Conservation (phyloP, 1,140 invertebrate genomes). For the Aphaenogaster rudis region DNA sequence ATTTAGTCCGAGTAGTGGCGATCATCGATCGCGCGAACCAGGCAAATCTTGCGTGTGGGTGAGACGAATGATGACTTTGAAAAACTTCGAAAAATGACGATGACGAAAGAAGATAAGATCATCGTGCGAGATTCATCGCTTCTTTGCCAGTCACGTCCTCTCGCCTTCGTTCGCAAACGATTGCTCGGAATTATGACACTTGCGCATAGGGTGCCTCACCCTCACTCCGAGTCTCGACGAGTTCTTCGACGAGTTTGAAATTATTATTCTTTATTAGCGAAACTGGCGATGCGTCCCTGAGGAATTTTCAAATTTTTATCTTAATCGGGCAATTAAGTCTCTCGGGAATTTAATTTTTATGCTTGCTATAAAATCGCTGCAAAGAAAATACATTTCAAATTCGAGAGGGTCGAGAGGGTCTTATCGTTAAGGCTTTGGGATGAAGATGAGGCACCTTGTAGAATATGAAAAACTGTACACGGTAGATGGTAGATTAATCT, state of each 20-base stretch:
- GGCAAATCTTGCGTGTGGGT: conserved; percentile 36
- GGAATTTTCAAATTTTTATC: not conserved
- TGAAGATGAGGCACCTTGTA: conserved; percentile 13
- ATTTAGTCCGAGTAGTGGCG: not conserved
- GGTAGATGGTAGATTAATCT: conserved; percentile 51
- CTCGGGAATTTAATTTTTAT: not conserved
- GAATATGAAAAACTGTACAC: conserved; percentile 20
- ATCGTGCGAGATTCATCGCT: conserved; percentile 18
- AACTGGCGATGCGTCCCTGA: not conserved
- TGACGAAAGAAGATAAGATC: not conserved
- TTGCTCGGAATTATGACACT: conserved; percentile 42
- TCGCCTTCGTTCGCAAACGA: conserved; percentile 36
- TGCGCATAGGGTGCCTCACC: not conserved
- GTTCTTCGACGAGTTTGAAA: not conserved
- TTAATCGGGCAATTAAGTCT: not conserved
- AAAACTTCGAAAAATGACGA: conserved; percentile 13
- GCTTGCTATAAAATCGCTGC: not conserved
- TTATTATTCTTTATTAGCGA: not conserved
- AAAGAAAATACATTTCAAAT: not conserved
- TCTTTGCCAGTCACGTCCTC: conserved; percentile 34
- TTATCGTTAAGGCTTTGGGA: not conserved
- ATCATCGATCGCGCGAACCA: not conserved
- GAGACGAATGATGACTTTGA: conserved; percentile 32
- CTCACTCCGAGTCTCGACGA: not conserved
- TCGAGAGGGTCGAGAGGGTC: not conserved